These are phyloP conservation scores for Serranus cabrilla DNA, from an alignment of 2,797 vertebrate species.

Conservation along the genomic window DNA sequence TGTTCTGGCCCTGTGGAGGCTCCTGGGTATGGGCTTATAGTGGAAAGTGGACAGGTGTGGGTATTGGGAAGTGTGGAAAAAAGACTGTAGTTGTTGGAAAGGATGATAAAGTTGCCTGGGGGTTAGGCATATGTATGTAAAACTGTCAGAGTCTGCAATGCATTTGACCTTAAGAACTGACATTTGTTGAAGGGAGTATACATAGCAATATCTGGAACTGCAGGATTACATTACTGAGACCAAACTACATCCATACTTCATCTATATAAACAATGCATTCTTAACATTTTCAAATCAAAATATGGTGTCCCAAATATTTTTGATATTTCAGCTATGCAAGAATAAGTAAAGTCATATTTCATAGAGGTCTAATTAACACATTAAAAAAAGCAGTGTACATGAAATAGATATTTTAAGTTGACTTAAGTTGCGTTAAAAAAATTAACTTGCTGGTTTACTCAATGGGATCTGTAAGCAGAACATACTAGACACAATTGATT, in stretches of 20 bases:
- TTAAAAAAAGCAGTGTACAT: conserved; percentile 3
- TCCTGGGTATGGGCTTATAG: conserved; percentile 31
- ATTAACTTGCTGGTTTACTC: conserved; percentile 12
- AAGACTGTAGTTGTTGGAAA: conserved; percentile 39
- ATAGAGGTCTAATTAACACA: neutral
- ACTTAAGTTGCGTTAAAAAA: too few species aligned
- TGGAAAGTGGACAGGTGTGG: conserved; percentile 25
- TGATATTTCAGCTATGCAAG: conserved; percentile 32
- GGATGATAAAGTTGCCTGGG: conserved; percentile 32
- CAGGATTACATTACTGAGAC: neutral
- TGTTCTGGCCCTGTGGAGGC: conserved; percentile 55
- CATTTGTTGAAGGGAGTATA: neutral
- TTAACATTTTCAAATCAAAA: neutral
- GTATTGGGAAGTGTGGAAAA: conserved; percentile 26
- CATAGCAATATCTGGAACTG: neutral
- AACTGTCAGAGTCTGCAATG: conserved; percentile 19
- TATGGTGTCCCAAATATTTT: conserved; percentile 3
- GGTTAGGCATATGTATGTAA: conserved; percentile 3
- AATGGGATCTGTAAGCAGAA: conserved; percentile 30
- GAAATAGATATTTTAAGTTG: conserved; percentile 11
- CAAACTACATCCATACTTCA: neutral
- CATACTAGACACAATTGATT: conserved; percentile 11
- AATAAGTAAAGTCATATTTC: neutral
- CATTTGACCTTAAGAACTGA: neutral
- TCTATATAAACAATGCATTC: neutral